Evolutionary conservation across 2,888 invertebrate genomes (phyloP).

Genomic region (Cephus sareptanus): DNA sequence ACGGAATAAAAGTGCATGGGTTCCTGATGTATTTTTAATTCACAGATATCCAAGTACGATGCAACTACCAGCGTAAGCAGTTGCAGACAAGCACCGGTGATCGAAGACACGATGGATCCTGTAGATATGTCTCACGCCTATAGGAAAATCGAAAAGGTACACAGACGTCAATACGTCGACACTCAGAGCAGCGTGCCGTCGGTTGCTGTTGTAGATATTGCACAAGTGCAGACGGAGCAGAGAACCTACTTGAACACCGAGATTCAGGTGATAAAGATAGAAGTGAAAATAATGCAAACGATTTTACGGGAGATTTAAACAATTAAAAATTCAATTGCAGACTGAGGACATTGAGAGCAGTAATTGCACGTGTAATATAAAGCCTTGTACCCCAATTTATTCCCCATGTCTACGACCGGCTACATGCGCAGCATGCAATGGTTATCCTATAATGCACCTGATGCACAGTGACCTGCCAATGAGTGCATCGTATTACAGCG

Average conservation of each 20-base stretch:
- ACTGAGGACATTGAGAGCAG: conserved; percentile 45
- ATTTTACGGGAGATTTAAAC: background rate
- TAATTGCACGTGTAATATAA: conserved; percentile 39
- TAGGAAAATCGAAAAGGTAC: conserved; percentile 33
- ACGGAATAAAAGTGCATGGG: background rate
- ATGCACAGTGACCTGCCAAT: background rate
- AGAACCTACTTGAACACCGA: conserved; percentile 22
- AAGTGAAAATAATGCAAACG: background rate
- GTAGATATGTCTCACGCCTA: conserved; percentile 3
- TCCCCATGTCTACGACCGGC: conserved; percentile 1
- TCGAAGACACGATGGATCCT: conserved; percentile 14
- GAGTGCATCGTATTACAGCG: background rate
- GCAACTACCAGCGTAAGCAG: conserved; percentile 50
- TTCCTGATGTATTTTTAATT: background rate
- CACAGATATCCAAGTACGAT: conserved; percentile 29
- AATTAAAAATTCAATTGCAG: background rate
- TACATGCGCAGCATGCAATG: background rate
- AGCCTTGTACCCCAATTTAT: conserved; percentile 7
- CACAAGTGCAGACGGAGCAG: conserved; percentile 41
- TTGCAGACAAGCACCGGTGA: conserved; percentile 24
- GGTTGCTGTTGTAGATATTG: conserved; percentile 24
- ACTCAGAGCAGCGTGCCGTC: conserved; percentile 32
- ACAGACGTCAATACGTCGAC: conserved; percentile 41
- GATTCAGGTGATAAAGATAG: conserved; percentile 26
- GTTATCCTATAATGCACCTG: background rate